These are phyloP conservation scores for Coendou prehensilis DNA, from an alignment of 2,797 vertebrate species.

Conservation along the genomic window DNA sequence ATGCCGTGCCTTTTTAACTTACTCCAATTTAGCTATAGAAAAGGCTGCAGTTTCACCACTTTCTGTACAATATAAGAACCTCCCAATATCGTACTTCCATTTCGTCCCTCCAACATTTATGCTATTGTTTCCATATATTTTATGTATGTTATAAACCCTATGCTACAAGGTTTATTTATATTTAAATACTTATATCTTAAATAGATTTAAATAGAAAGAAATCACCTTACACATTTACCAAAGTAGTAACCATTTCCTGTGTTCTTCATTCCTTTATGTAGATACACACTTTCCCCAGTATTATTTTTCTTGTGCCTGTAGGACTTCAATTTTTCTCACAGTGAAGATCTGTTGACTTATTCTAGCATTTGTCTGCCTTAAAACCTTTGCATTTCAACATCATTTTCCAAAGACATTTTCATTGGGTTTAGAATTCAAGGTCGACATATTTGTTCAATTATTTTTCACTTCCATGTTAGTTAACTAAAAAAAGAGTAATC, in stretches of 20 bases:
- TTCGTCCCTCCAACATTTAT: neutral
- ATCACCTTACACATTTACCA: neutral
- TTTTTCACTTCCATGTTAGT: neutral
- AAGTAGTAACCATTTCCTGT: neutral
- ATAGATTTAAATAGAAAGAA: neutral
- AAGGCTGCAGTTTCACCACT: neutral
- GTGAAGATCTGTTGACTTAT: neutral
- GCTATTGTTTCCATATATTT: neutral
- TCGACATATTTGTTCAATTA: neutral
- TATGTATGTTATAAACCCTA: neutral
- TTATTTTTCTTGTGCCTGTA: constrained; percentile 6
- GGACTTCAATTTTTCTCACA: neutral
- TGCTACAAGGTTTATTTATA: neutral
- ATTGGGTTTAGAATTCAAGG: neutral
- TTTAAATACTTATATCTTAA: neutral
- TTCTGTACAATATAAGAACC: neutral
- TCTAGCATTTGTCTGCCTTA: neutral
- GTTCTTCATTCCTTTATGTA: neutral
- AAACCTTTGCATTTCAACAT: constrained; percentile 19
- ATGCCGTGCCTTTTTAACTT: neutral
- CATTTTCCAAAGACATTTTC: constrained; percentile 19
- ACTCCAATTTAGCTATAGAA: neutral
- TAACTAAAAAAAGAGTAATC: neutral
- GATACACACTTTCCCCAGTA: neutral
- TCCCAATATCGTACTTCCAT: neutral